Evolutionary conservation across 1,140 invertebrate genomes (phyloP).

Genomic region (Palaemon carinicauda): DNA sequence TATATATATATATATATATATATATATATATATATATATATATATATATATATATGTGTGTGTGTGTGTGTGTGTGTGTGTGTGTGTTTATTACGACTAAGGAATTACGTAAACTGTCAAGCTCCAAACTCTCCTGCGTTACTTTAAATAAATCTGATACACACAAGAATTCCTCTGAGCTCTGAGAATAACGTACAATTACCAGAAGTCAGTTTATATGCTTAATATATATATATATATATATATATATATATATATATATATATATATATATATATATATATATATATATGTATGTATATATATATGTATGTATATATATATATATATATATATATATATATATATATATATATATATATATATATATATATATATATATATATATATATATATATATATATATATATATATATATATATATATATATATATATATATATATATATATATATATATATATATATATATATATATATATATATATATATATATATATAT

Average conservation of each 20-base stretch:
- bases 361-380: neutral
- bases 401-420: neutral
- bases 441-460: neutral
- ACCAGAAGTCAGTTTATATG: neutral
- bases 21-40: no score
- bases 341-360: neutral
- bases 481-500: neutral
- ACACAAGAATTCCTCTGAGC: no score
- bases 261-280: slow-evolving; percentile 21
- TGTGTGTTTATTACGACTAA: no score
- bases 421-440: neutral
- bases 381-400: neutral
- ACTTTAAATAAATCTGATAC: no score
- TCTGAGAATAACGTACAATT: no score
- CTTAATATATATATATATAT: neutral
- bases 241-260: slow-evolving; percentile 21
- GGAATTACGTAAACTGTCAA: no score
- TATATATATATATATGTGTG: no score
- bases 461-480: neutral
- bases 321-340: slow-evolving; percentile 17
- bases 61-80: no score
- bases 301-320: slow-evolving; percentile 19
- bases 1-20: no score
- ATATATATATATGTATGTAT: slow-evolving; percentile 19
- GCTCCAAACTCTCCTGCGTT: no score